Percentiles rank a stretch among this genome's conserved stretches.
phyloP scores from a whole-genome alignment of 2,113 vertebrate genomes.

The Mobula birostris region DNA sequence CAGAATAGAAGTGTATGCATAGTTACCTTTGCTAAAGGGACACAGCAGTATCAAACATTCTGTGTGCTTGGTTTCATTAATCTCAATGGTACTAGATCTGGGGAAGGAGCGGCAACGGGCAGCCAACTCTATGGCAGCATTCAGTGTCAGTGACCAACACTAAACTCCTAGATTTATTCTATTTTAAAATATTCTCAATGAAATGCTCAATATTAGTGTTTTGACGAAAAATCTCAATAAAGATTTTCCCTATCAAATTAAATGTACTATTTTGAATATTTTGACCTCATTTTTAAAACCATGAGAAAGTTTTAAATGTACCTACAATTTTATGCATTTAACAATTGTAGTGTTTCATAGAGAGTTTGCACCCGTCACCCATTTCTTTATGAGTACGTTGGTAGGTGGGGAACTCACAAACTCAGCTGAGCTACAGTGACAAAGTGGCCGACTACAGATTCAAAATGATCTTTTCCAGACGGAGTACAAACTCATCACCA shows the following conservation, averaged over 20 bases:
- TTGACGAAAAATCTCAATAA: neutral
- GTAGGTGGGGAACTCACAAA: neutral
- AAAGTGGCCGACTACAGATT: neutral
- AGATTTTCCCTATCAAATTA: neutral
- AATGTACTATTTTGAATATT: neutral
- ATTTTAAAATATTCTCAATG: neutral
- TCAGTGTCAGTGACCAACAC: too few species aligned
- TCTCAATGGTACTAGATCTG: too few species aligned
- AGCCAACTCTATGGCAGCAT: too few species aligned
- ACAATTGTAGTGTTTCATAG: neutral
- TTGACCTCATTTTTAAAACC: neutral
- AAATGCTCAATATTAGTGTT: neutral
- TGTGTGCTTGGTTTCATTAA: too few species aligned
- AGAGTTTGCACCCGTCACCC: neutral
- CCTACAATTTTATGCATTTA: neutral
- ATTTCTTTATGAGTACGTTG: neutral
- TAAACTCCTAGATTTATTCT: too few species aligned
- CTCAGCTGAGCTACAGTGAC: neutral
- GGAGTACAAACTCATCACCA: neutral
- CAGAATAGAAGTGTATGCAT: too few species aligned
- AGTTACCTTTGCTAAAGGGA: too few species aligned
- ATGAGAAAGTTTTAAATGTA: neutral
- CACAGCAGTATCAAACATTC: too few species aligned
- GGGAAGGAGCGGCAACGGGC: too few species aligned
- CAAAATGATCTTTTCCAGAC: neutral